These are phyloP conservation scores for Sycophila texana DNA, from an alignment of 2,888 invertebrate species.

Conservation along the genomic window DNA sequence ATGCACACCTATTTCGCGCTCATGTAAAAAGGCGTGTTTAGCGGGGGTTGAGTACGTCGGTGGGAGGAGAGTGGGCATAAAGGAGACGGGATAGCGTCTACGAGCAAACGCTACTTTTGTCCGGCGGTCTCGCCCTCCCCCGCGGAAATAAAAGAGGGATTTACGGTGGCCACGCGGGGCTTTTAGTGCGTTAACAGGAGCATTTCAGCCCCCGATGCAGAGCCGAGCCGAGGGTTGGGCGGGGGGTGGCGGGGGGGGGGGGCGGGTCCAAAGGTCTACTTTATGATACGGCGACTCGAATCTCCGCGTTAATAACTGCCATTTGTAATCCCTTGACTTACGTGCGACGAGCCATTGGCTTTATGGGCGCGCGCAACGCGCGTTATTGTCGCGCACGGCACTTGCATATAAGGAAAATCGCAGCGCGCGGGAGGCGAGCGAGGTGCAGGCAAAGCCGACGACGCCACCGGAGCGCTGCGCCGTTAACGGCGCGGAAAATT, in stretches of 20 bases:
- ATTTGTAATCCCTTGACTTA: conserved; percentile 48
- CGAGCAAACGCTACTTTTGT: too few relatives aligned
- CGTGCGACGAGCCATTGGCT: conserved; percentile 35
- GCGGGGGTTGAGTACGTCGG: not conserved
- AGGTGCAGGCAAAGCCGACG: not conserved
- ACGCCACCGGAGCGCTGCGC: too few relatives aligned
- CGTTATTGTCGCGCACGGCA: conserved; percentile 10
- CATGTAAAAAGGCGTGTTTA: conserved; percentile 13
- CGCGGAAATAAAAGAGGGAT: conserved; percentile 55
- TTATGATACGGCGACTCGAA: conserved; percentile 53
- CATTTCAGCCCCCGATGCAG: not conserved
- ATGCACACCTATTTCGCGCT: conserved; percentile 28
- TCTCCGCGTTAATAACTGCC: conserved; percentile 50
- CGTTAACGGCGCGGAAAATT: conserved; percentile 47
- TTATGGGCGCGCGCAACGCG: conserved; percentile 21
- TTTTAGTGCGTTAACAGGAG: conserved; percentile 55
- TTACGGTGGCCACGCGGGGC: conserved; percentile 41
- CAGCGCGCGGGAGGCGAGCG: not conserved
- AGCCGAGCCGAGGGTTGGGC: not conserved
- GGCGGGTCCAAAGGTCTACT: conserved; percentile 11
- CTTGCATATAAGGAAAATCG: conserved; percentile 36
- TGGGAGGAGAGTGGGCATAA: not conserved
- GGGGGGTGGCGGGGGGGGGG: not conserved
- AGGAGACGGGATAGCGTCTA: not conserved
- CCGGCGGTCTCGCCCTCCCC: not conserved